Conservation (phyloP, 2,797 vertebrate genomes). For the Chelmon rostratus region DNA sequence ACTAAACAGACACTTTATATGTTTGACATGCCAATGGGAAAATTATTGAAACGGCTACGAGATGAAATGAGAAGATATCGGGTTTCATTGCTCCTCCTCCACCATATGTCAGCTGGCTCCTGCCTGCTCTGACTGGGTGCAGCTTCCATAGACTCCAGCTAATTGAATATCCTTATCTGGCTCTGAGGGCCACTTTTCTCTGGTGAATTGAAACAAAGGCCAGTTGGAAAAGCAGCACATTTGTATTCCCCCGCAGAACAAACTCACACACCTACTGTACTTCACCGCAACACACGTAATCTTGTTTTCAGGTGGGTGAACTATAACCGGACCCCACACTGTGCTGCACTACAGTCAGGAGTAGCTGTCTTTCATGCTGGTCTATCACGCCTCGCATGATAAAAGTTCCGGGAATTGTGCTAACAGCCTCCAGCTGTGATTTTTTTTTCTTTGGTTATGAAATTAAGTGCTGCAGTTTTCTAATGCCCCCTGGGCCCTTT, state of each 20-base stretch:
- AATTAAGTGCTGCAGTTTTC: slow-evolving; percentile 79
- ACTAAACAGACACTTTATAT: slow-evolving; percentile 18
- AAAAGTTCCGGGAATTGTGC: slow-evolving; percentile 72
- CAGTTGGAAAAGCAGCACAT: slow-evolving; percentile 57
- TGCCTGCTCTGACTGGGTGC: slow-evolving; percentile 53
- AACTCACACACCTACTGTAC: slow-evolving; percentile 13
- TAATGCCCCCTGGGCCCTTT: slow-evolving; percentile 76
- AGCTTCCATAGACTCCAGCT: slow-evolving; percentile 58
- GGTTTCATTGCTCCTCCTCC: slow-evolving; percentile 52
- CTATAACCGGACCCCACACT: not conserved
- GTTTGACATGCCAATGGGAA: slow-evolving; percentile 53
- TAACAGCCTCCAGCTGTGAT: slow-evolving; percentile 59
- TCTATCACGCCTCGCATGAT: slow-evolving; percentile 67
- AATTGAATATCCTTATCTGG: slow-evolving; percentile 83
- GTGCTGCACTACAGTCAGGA: slow-evolving; percentile 46
- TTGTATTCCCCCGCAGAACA: slow-evolving; percentile 56
- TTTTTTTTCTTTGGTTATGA: slow-evolving; percentile 62
- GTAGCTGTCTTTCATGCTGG: slow-evolving; percentile 27
- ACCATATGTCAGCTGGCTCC: slow-evolving; percentile 62
- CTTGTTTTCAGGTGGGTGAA: not conserved
- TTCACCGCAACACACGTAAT: slow-evolving; percentile 38
- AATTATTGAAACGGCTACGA: slow-evolving; percentile 59
- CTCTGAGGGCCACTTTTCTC: slow-evolving; percentile 49
- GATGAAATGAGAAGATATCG: slow-evolving; percentile 72
- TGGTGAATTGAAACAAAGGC: slow-evolving; percentile 63